phyloP scores from a whole-genome alignment of 2,113 vertebrate species.

The Platycercus adscitus region DNA sequence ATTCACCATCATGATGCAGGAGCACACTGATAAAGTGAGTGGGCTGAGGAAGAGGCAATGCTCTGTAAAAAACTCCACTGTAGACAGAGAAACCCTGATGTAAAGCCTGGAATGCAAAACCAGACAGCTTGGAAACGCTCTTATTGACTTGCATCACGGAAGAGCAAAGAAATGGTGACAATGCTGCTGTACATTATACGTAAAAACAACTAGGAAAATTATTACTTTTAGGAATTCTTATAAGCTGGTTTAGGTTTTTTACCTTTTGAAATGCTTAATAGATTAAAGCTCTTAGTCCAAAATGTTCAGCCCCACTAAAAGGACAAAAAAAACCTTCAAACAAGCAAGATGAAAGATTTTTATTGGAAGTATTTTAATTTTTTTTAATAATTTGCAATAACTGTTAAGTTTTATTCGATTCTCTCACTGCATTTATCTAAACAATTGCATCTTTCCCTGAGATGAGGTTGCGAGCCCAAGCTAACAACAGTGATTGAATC shows the following conservation, averaged over 20 bases:
- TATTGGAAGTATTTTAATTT: background rate
- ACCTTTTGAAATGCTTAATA: background rate
- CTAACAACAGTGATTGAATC: background rate
- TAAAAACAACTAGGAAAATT: background rate
- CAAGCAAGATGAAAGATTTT: background rate
- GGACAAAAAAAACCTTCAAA: background rate
- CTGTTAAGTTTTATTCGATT: background rate
- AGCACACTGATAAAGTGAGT: no score
- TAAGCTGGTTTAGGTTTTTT: background rate
- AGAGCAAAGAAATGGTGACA: background rate
- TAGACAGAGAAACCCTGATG: background rate
- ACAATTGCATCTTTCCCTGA: background rate
- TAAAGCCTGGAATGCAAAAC: background rate
- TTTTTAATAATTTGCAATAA: background rate
- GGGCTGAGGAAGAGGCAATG: background rate
- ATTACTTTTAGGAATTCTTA: background rate
- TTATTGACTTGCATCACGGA: background rate
- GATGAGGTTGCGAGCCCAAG: background rate
- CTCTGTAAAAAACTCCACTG: background rate
- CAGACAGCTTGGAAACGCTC: background rate
- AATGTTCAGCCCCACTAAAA: background rate
- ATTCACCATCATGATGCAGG: background rate
- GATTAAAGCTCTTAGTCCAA: background rate
- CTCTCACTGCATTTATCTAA: background rate
- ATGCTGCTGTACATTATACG: background rate